Conservation (phyloP, 2,113 vertebrate species). For the Sinosuthora webbiana region DNA sequence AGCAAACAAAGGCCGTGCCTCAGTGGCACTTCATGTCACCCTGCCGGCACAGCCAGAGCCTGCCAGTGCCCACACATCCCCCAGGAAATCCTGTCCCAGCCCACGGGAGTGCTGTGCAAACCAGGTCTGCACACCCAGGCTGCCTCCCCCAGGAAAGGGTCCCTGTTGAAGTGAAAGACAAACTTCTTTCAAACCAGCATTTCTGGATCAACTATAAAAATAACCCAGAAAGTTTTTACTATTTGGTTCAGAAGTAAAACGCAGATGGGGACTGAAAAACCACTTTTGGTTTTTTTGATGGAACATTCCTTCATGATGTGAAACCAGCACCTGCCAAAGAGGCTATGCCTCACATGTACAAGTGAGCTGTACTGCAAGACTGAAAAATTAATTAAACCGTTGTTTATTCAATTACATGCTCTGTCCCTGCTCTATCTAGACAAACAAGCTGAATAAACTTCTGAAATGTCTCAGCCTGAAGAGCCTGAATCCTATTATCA, state of each 20-base stretch:
- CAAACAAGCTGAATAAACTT: slow-evolving; percentile 20
- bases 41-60: background rate
- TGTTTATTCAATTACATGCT: slow-evolving; percentile 20
- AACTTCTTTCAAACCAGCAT: background rate
- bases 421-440: background rate
- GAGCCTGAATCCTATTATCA: background rate
- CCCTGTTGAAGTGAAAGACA: background rate
- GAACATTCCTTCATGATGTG: background rate
- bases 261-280: background rate
- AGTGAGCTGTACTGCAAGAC: background rate
- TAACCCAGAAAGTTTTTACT: background rate
- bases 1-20: background rate
- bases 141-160: background rate
- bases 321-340: background rate
- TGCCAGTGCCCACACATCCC: background rate
- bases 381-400: slow-evolving; percentile 11
- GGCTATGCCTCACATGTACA: background rate
- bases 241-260: background rate
- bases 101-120: fast-evolving
- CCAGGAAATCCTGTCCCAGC: fast-evolving
- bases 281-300: background rate
- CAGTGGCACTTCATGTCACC: background rate
- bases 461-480: background rate
- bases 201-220: background rate
- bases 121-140: background rate